Percentiles rank a stretch among this genome's conserved stretches.
phyloP scores from a whole-genome alignment of 37 sponge, comb jelly and placozoan genomes.

The Agelas oroides region DNA sequence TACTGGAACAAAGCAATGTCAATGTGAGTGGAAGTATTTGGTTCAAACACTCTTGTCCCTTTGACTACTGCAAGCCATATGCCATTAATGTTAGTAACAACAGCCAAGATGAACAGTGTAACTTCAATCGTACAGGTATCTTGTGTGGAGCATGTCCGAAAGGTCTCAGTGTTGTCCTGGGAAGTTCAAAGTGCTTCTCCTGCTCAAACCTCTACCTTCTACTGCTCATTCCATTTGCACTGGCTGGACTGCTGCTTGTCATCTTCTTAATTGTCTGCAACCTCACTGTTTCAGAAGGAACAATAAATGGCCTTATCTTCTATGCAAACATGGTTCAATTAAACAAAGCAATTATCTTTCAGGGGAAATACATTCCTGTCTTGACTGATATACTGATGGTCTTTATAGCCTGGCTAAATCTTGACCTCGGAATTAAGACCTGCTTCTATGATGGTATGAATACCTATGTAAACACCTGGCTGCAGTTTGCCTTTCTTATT shows the following conservation, averaged over 20 bases:
- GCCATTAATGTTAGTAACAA: background rate
- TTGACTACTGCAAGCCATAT: background rate
- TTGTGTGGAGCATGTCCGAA: conserved; percentile 1
- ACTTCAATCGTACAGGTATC: background rate
- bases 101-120: background rate
- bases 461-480: conserved; percentile 5
- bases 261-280: background rate
- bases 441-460: conserved; percentile 52
- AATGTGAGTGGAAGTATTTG: too few species aligned
- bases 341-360: background rate
- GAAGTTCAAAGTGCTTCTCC: background rate
- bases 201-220: conserved; percentile 1
- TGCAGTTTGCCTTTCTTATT: conserved; percentile 20
- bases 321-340: background rate
- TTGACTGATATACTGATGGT: background rate
- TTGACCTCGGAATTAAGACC: conserved; percentile 11
- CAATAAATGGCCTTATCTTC: background rate
- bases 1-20: background rate
- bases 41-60: too few species aligned
- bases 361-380: background rate
- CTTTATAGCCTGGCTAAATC: too few species aligned
- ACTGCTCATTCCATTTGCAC: conserved; percentile 2
- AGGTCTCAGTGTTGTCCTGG: background rate
- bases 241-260: background rate
- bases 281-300: background rate